Percentiles rank a stretch among this genome's conserved stretches.
Evolutionary conservation across 2,888 invertebrate species (phyloP).

Genomic region (Lepeophtheirus nordmannii): DNA sequence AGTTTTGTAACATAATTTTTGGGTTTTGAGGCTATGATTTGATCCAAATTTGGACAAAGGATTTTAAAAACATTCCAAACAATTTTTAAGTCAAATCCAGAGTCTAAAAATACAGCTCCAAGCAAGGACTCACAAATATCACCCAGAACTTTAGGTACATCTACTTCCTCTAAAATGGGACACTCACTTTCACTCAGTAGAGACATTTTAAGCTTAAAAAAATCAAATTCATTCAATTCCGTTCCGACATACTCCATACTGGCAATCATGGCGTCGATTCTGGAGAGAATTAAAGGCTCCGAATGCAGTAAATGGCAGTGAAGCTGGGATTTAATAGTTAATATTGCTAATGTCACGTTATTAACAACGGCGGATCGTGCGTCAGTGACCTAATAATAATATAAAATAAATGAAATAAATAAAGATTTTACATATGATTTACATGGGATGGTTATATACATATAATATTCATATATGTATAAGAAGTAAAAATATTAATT

Average conservation of each 20-base stretch:
- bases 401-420: conserved; percentile 9
- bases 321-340: neutral
- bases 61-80: conserved; percentile 16
- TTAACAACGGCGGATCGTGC: conserved; percentile 61
- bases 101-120: conserved; percentile 23
- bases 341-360: conserved; percentile 6
- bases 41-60: conserved; percentile 10
- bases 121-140: conserved; percentile 19
- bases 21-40: neutral
- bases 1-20: neutral
- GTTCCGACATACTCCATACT: neutral
- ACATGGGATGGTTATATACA: no score
- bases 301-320: conserved; percentile 10
- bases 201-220: neutral
- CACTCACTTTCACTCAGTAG: conserved; percentile 13
- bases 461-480: no score
- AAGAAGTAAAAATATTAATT: neutral
- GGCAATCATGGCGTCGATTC: neutral
- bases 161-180: conserved; percentile 16
- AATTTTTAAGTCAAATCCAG: neutral
- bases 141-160: conserved; percentile 22
- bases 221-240: neutral
- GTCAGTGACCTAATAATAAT: conserved; percentile 79
- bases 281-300: conserved; percentile 5
- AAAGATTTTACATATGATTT: neutral